A percentile compares a stretch with the other conserved stretches of the same genome.
These are phyloP conservation scores for Copsychus sechellarum DNA, from an alignment of 2,113 vertebrate species.

Conservation along the genomic window DNA sequence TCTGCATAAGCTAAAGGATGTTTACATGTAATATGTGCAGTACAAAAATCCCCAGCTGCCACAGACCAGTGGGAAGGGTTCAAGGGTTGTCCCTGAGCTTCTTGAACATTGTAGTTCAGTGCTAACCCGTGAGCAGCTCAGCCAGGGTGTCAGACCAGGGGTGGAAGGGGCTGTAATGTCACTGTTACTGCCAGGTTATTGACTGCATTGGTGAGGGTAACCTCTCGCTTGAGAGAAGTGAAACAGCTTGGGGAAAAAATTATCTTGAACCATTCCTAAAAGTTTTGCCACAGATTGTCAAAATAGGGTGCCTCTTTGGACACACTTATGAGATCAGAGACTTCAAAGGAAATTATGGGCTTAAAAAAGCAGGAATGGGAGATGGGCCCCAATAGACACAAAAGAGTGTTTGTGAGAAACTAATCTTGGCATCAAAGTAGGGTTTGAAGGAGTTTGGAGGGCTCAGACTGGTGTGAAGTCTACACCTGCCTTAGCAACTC, in stretches of 20 bases:
- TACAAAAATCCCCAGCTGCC: neutral
- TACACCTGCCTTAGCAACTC: neutral
- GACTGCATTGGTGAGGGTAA: neutral
- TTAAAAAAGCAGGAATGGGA: neutral
- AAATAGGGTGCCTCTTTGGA: neutral
- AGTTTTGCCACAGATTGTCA: neutral
- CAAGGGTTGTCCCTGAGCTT: neutral
- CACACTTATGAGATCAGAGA: neutral
- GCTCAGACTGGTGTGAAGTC: neutral
- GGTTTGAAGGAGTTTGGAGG: neutral
- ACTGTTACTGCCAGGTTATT: neutral
- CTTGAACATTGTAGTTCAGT: rapidly evolving
- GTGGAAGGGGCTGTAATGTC: neutral
- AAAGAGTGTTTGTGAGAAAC: neutral
- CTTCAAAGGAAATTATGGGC: neutral
- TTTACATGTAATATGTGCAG: neutral
- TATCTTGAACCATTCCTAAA: neutral
- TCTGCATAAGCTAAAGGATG: neutral
- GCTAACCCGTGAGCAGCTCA: neutral
- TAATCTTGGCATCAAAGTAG: neutral
- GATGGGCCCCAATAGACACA: neutral
- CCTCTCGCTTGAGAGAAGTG: neutral
- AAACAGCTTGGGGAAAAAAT: neutral
- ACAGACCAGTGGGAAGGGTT: neutral
- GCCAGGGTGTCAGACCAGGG: neutral